Evolutionary conservation across 2,797 vertebrate genomes (phyloP).

Genomic region (Malacoraja senta): DNA sequence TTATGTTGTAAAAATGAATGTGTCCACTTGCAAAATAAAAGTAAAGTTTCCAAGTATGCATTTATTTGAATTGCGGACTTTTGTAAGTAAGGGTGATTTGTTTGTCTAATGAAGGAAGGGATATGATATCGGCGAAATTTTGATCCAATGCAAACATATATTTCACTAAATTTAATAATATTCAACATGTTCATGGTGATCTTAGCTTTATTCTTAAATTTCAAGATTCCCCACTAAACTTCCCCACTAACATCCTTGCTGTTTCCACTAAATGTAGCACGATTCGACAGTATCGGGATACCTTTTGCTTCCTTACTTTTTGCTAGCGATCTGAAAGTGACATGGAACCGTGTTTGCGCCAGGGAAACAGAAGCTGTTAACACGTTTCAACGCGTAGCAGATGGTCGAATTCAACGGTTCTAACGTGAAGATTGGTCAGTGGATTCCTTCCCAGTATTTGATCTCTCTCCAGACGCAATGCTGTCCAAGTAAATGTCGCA

Average conservation of each 20-base stretch:
- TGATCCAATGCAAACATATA: background rate
- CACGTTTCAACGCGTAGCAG: conserved; percentile 20
- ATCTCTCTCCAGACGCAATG: background rate
- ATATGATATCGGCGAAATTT: too few species aligned
- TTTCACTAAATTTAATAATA: background rate
- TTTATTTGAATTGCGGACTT: conserved; percentile 24
- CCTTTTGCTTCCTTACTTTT: background rate
- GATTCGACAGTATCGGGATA: background rate
- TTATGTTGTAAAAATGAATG: conserved; percentile 61
- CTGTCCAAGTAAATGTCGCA: conserved; percentile 3
- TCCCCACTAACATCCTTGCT: background rate
- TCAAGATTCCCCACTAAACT: background rate
- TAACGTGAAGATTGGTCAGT: conserved; percentile 31
- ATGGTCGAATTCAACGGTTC: conserved; percentile 30
- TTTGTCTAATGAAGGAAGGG: background rate
- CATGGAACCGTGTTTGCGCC: background rate
- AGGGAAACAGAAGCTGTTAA: background rate
- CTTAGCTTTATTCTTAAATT: background rate
- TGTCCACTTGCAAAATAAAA: conserved; percentile 29
- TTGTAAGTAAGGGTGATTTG: background rate
- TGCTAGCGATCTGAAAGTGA: background rate
- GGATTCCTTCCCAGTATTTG: conserved; percentile 19
- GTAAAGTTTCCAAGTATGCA: conserved; percentile 20
- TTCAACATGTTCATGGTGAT: background rate
- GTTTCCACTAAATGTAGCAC: background rate